Percentiles rank a stretch among this genome's conserved stretches.
phyloP scores from a whole-genome alignment of 2,797 vertebrate species.

The Sciurus vulgaris region DNA sequence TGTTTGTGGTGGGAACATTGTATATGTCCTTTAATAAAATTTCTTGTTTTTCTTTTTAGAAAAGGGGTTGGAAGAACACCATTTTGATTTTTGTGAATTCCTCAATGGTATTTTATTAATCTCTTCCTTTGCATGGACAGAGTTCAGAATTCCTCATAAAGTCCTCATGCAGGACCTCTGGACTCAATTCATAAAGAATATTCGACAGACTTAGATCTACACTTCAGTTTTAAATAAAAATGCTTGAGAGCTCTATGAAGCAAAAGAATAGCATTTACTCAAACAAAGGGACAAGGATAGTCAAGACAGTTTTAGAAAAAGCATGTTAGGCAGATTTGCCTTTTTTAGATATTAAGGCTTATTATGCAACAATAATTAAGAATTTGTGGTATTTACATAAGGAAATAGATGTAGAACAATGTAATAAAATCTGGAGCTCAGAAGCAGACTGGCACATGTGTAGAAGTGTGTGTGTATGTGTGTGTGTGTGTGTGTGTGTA shows the following conservation, averaged over 20 bases:
- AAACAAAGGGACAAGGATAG: neutral
- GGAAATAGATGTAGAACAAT: neutral
- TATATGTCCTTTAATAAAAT: constrained; percentile 37
- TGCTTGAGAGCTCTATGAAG: neutral
- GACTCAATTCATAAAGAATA: constrained; percentile 18
- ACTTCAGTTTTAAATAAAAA: constrained; percentile 47
- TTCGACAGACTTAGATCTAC: neutral
- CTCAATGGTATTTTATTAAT: constrained; percentile 12
- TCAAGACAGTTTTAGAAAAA: neutral
- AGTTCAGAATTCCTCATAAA: neutral
- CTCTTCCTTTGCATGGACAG: neutral
- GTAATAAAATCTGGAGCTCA: neutral
- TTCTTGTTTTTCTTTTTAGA: neutral
- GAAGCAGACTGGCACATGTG: neutral
- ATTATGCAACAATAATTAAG: neutral
- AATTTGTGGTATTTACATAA: neutral
- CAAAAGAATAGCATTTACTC: neutral
- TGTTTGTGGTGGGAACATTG: constrained; percentile 53
- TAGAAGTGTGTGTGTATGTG: neutral
- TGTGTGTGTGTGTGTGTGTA: too few species aligned
- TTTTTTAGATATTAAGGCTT: neutral
- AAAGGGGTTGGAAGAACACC: neutral
- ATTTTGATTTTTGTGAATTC: constrained; percentile 54
- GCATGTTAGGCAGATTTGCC: neutral
- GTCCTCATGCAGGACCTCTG: neutral